These are phyloP conservation scores for Nestor notabilis DNA, from an alignment of 2,113 vertebrate species.

Conservation along the genomic window DNA sequence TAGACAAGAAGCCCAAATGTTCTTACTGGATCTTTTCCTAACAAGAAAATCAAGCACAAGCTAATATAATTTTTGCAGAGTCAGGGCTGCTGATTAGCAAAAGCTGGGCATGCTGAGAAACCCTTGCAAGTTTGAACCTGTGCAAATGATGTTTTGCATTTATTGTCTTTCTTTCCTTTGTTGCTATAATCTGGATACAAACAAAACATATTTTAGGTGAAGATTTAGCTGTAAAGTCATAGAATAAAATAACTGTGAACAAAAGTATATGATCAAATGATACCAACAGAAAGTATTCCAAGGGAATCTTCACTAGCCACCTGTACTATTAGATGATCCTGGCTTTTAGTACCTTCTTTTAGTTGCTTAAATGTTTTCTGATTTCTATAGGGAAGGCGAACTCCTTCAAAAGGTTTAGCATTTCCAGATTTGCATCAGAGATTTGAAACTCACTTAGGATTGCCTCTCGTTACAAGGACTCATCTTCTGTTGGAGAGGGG, in stretches of 20 bases:
- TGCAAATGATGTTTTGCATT: neutral
- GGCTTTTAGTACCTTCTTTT: neutral
- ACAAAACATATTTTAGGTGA: neutral
- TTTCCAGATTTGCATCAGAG: neutral
- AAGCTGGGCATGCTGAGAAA: neutral
- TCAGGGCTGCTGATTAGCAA: neutral
- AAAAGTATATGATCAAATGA: neutral
- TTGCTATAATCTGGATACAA: neutral
- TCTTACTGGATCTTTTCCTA: neutral
- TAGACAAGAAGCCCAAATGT: neutral
- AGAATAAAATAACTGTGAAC: neutral
- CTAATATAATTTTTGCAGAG: neutral
- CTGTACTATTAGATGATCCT: neutral
- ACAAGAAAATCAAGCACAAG: neutral
- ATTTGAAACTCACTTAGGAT: neutral
- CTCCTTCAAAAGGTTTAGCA: neutral
- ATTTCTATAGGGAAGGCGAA: neutral
- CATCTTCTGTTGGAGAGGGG: neutral
- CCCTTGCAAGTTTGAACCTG: neutral
- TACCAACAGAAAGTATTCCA: neutral
- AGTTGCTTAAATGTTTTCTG: neutral
- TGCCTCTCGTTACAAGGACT: neutral
- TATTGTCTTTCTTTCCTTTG: neutral
- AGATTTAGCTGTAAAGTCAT: neutral
- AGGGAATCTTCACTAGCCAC: neutral